Evolutionary conservation across 1,140 invertebrate genomes (phyloP).

Genomic region (Drosophila ogumai): DNA sequence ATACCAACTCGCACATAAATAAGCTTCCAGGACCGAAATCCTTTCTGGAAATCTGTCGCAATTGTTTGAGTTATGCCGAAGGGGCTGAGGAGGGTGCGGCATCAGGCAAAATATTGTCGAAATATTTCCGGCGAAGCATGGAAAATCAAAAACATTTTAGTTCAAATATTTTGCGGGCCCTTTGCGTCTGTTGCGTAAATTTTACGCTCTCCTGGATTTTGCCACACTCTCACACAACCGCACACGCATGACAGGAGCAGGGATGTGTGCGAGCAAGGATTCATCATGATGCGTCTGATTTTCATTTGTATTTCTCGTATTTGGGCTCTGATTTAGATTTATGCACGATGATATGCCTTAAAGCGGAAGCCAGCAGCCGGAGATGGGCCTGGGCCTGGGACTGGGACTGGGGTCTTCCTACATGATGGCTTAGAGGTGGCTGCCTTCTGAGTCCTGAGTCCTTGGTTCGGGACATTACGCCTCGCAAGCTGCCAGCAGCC

Average conservation of each 20-base stretch:
- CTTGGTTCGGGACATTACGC: constrained; percentile 42
- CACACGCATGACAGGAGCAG: not conserved
- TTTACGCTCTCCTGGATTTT: constrained; percentile 57
- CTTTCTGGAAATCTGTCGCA: constrained; percentile 61
- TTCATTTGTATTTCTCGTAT: constrained; percentile 67
- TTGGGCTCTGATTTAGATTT: constrained; percentile 67
- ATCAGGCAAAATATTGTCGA: constrained; percentile 55
- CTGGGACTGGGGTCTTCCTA: not conserved
- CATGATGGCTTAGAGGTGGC: constrained; percentile 15
- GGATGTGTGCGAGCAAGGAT: constrained; percentile 35
- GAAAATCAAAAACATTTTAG: constrained; percentile 56
- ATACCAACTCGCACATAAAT: constrained; percentile 40
- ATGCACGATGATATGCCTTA: constrained; percentile 68
- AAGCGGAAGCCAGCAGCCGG: constrained; percentile 48
- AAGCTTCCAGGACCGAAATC: constrained; percentile 36
- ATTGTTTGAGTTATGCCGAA: constrained; percentile 56
- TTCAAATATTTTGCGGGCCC: constrained; percentile 45
- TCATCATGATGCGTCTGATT: constrained; percentile 66
- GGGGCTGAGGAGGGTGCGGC: constrained; percentile 11
- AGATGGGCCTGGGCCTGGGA: constrained; percentile 9
- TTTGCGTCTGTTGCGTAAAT: constrained; percentile 49
- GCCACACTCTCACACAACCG: constrained; percentile 7
- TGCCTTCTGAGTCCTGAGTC: constrained; percentile 33
- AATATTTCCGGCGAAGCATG: constrained; percentile 52
- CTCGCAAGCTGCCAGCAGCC: constrained; percentile 65